A percentile compares a stretch with the other conserved stretches of the same genome.
These are phyloP conservation scores for Mormyrops boulengeri DNA, from an alignment of 2,797 vertebrate genomes.

Conservation along the genomic window DNA sequence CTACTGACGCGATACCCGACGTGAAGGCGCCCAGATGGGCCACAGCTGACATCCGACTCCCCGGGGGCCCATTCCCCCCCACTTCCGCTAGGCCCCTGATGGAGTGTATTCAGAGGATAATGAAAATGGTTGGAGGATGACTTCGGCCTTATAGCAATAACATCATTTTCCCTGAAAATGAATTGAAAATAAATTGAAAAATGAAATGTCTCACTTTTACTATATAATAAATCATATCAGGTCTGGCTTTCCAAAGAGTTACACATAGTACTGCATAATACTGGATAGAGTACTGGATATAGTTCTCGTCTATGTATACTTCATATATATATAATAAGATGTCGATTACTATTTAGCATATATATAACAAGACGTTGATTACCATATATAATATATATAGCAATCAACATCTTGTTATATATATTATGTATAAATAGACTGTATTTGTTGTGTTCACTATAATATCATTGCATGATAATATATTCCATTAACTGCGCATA, in stretches of 20 bases:
- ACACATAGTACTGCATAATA: not conserved
- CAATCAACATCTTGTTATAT: not conserved
- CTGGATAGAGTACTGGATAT: not conserved
- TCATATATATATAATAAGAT: not conserved
- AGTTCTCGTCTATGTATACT: not conserved
- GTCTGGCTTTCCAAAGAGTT: not conserved
- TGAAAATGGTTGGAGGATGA: not conserved
- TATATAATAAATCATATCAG: not conserved
- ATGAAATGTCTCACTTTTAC: not conserved
- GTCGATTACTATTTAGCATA: not conserved
- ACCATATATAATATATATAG: not conserved
- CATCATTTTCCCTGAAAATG: slow-evolving; percentile 2
- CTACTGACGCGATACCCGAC: slow-evolving; percentile 45
- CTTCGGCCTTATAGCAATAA: not conserved
- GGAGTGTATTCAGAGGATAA: not conserved
- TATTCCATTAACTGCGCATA: not conserved
- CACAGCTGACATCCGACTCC: slow-evolving; percentile 52
- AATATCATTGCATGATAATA: not conserved
- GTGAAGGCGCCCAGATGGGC: slow-evolving; percentile 49
- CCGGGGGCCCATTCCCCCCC: slow-evolving; percentile 45
- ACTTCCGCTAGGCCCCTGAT: slow-evolving; percentile 30
- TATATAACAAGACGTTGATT: not conserved
- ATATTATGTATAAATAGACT: not conserved
- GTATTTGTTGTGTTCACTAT: not conserved
- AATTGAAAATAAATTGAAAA: slow-evolving; percentile 16